Percentiles rank a stretch among this genome's conserved stretches.
Conservation (phyloP, 1,140 invertebrate species). For the Euwallacea fornicatus region DNA sequence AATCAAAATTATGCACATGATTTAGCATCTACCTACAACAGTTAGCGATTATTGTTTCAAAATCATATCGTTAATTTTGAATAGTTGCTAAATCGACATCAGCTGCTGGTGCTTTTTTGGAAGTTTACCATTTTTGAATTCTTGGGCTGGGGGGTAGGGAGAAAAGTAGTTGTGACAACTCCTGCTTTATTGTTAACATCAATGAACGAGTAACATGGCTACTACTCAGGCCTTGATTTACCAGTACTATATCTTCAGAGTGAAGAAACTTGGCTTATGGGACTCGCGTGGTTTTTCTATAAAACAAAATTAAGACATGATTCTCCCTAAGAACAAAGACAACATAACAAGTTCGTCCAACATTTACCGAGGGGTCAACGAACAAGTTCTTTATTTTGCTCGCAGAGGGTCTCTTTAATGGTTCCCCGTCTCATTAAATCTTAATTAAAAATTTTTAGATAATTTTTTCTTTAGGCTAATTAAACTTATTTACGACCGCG, state of each 20-base stretch:
- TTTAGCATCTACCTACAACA: no score
- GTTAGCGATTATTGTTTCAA: no score
- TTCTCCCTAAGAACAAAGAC: slow-evolving; percentile 29
- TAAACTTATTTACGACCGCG: slow-evolving; percentile 20
- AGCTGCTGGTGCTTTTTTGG: no score
- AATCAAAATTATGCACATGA: no score
- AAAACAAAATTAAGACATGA: slow-evolving; percentile 29
- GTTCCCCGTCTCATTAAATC: slow-evolving; percentile 22
- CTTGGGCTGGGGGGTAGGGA: no score
- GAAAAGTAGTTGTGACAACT: no score
- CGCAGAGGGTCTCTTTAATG: slow-evolving; percentile 20
- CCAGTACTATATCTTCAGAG: slow-evolving; percentile 3
- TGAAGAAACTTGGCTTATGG: not conserved
- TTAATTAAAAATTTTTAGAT: slow-evolving; percentile 17
- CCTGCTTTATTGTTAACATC: no score
- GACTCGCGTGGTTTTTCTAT: not conserved
- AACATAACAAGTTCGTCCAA: slow-evolving; percentile 32
- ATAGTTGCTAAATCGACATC: no score
- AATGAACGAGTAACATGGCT: slow-evolving; percentile 10
- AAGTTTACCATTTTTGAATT: no score
- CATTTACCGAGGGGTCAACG: slow-evolving; percentile 31
- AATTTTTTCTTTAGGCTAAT: slow-evolving; percentile 9
- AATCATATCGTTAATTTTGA: no score
- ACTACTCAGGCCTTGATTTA: slow-evolving; percentile 19
- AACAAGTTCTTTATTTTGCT: slow-evolving; percentile 26